Evolutionary conservation across 2,113 vertebrate genomes (phyloP).

Genomic region (Chauna torquata): DNA sequence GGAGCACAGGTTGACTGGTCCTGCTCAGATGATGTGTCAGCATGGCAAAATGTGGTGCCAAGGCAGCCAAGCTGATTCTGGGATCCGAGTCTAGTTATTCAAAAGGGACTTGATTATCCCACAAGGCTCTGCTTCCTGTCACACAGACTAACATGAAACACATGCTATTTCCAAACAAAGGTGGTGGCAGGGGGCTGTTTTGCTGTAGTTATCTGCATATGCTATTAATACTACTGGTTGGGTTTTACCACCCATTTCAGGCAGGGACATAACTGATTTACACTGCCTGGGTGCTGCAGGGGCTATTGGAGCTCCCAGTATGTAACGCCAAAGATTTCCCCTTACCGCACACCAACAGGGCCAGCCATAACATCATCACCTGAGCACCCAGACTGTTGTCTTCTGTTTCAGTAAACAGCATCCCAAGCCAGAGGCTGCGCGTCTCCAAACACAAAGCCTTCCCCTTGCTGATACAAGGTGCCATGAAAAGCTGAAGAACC

Average conservation of each 20-base stretch:
- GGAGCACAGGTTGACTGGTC: background rate
- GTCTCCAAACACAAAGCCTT: background rate
- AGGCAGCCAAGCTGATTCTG: background rate
- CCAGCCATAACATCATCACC: background rate
- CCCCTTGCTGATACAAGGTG: background rate
- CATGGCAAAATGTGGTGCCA: background rate
- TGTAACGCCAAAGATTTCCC: background rate
- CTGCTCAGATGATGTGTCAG: background rate
- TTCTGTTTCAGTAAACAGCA: background rate
- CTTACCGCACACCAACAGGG: background rate
- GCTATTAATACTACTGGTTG: background rate
- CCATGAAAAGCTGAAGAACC: background rate
- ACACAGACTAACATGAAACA: rapidly evolving
- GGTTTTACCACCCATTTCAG: background rate
- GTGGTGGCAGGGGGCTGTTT: background rate
- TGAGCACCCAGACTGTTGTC: background rate
- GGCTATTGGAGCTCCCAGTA: background rate
- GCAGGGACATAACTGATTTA: background rate
- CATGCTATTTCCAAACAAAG: background rate
- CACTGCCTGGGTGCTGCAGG: rapidly evolving
- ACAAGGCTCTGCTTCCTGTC: background rate
- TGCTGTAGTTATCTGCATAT: background rate
- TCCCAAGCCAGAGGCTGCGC: background rate
- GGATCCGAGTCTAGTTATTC: background rate
- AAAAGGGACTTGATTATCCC: background rate